phyloP scores from a whole-genome alignment of 2,888 invertebrate genomes.

The Stenotaenia linearis region DNA sequence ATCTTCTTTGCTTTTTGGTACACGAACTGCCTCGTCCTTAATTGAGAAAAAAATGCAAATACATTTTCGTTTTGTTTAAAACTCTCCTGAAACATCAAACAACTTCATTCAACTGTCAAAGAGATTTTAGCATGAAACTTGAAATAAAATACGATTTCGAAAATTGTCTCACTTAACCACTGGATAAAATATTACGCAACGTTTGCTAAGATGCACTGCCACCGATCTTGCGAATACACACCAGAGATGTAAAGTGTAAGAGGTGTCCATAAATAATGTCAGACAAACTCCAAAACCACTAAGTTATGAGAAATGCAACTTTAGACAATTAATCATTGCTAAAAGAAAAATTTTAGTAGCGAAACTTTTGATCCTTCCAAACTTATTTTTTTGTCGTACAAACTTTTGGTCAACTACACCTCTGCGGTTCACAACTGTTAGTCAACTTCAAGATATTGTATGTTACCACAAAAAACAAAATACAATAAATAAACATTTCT shows the following conservation, averaged over 20 bases:
- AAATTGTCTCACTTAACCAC: constrained; percentile 17
- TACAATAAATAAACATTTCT: too few species aligned
- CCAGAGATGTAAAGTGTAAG: not conserved
- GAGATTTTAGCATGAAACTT: not conserved
- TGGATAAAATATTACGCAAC: not conserved
- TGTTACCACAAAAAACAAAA: too few species aligned
- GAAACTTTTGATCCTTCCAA: not conserved
- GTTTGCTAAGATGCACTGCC: constrained; percentile 6
- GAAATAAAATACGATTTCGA: not conserved
- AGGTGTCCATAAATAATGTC: constrained; percentile 17
- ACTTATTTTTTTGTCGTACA: too few species aligned
- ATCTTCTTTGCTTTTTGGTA: not conserved
- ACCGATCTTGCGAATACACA: constrained; percentile 8
- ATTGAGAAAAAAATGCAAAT: not conserved
- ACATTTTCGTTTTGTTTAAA: not conserved
- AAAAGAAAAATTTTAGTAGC: not conserved
- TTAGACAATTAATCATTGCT: not conserved
- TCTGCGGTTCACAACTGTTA: too few species aligned
- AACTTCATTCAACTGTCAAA: not conserved
- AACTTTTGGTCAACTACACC: too few species aligned
- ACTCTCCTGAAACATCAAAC: not conserved
- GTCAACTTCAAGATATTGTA: too few species aligned
- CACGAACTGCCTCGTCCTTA: not conserved
- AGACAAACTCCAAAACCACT: constrained; percentile 2
- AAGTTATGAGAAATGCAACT: constrained; percentile 10